Conservation (phyloP, 2,113 vertebrate species). For the Hippoglossus stenolepis region DNA sequence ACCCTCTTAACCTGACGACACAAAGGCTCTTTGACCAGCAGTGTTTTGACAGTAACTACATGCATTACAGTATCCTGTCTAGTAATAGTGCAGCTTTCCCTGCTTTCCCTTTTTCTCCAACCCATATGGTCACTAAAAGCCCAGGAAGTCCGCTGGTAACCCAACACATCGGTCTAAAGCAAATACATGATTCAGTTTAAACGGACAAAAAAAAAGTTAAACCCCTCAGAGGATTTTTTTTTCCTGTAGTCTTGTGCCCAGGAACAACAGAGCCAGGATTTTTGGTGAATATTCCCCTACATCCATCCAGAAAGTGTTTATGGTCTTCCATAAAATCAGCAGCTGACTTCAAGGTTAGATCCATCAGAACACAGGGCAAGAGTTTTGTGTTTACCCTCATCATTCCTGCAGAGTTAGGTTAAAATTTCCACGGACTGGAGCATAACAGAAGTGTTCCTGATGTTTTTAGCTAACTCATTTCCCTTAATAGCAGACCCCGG, state of each 20-base stretch:
- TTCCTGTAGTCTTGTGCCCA: slow-evolving; percentile 47
- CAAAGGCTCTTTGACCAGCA: slow-evolving; percentile 74
- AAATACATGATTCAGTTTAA: slow-evolving; percentile 57
- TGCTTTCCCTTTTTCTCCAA: slow-evolving; percentile 46
- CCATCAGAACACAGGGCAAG: slow-evolving; percentile 27
- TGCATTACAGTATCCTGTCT: slow-evolving; percentile 61
- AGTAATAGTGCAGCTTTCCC: slow-evolving; percentile 28
- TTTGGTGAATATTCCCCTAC: slow-evolving; percentile 57
- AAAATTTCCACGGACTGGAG: slow-evolving; percentile 40
- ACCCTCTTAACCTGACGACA: slow-evolving; percentile 60
- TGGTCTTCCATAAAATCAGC: slow-evolving; percentile 68
- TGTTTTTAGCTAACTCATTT: slow-evolving; percentile 28
- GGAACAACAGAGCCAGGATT: slow-evolving; percentile 51
- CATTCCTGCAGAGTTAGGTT: slow-evolving; percentile 46
- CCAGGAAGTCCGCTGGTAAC: slow-evolving; percentile 59
- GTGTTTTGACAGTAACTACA: slow-evolving; percentile 77
- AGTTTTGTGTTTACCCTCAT: slow-evolving; percentile 51
- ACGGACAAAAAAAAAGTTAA: slow-evolving; percentile 45
- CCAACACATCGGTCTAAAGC: slow-evolving; percentile 52
- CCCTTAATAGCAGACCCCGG: slow-evolving; percentile 12
- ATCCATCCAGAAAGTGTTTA: slow-evolving; percentile 65
- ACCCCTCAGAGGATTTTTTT: slow-evolving; percentile 25
- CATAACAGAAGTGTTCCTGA: slow-evolving; percentile 11
- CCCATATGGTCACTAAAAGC: slow-evolving; percentile 37
- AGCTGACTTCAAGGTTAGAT: slow-evolving; percentile 59